These are phyloP conservation scores for Aphaenogaster ashmeadi DNA, from an alignment of 1,140 invertebrate species.

Conservation along the genomic window DNA sequence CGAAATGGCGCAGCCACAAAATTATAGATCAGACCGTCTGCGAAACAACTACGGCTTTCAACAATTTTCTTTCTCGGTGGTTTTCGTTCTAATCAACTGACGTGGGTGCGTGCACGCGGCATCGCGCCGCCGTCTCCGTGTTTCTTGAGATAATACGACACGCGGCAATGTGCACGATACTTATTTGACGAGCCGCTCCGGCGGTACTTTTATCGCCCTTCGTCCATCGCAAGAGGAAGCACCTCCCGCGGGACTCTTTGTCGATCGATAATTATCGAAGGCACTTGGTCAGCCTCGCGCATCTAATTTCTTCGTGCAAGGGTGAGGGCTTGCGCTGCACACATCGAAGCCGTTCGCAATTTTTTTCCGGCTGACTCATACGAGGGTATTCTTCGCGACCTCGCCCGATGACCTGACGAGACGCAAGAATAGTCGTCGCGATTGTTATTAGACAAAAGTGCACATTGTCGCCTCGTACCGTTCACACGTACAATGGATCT, in stretches of 20 bases:
- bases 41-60: not conserved
- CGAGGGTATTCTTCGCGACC: slow-evolving; percentile 35
- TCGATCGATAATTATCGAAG: slow-evolving; percentile 71
- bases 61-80: not conserved
- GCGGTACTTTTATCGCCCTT: slow-evolving; percentile 43
- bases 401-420: not conserved
- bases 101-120: slow-evolving; percentile 59
- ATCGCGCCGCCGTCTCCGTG: slow-evolving; percentile 44
- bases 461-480: slow-evolving; percentile 49
- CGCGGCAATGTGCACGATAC: slow-evolving; percentile 77
- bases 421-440: slow-evolving; percentile 16
- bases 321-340: slow-evolving; percentile 5
- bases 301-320: slow-evolving; percentile 58
- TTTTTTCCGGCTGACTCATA: slow-evolving; percentile 36
- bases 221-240: slow-evolving; percentile 36
- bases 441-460: slow-evolving; percentile 39
- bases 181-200: slow-evolving; percentile 61
- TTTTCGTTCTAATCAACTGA: slow-evolving; percentile 5
- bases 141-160: slow-evolving; percentile 72
- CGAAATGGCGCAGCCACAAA: not conserved
- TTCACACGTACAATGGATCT: slow-evolving; percentile 8
- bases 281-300: slow-evolving; percentile 62
- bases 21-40: not conserved
- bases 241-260: slow-evolving; percentile 61
- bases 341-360: slow-evolving; percentile 40